A percentile compares a stretch with the other conserved stretches of the same genome.
Evolutionary conservation across 2,888 invertebrate genomes (phyloP).

Genomic region (Exocentrus adspersus): DNA sequence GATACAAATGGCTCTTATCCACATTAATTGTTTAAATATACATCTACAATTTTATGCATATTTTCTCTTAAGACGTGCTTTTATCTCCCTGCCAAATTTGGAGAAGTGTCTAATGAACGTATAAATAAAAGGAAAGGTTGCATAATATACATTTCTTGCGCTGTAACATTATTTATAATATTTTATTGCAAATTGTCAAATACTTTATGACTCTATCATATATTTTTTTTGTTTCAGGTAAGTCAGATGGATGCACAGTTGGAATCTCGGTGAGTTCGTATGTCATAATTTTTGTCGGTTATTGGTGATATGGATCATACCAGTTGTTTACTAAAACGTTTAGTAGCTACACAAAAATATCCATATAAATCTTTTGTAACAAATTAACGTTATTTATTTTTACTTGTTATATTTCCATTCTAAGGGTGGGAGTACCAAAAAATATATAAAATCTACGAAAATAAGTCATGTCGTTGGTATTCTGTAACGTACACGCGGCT

Average conservation of each 20-base stretch:
- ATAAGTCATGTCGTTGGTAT: neutral
- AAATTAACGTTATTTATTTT: constrained; percentile 15
- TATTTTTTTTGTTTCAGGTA: too few species aligned
- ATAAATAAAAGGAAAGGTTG: too few species aligned
- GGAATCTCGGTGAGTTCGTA: neutral
- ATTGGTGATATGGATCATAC: too few species aligned
- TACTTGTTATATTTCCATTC: neutral
- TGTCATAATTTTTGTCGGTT: too few species aligned
- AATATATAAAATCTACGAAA: neutral
- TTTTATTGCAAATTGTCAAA: too few species aligned
- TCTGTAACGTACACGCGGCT: too few species aligned
- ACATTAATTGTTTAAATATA: neutral
- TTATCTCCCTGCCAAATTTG: neutral
- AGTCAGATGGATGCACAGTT: neutral
- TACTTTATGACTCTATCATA: too few species aligned
- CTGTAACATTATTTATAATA: too few species aligned
- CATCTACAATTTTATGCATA: neutral
- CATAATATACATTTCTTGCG: too few species aligned
- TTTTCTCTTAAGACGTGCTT: neutral
- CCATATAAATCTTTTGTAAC: constrained; percentile 19
- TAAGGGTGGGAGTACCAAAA: neutral
- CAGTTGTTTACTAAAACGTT: too few species aligned
- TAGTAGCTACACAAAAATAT: too few species aligned
- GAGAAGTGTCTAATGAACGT: neutral
- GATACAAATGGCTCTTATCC: neutral